Evolutionary conservation across 2,888 invertebrate genomes (phyloP).

Genomic region (Parnassius mnemosyne): DNA sequence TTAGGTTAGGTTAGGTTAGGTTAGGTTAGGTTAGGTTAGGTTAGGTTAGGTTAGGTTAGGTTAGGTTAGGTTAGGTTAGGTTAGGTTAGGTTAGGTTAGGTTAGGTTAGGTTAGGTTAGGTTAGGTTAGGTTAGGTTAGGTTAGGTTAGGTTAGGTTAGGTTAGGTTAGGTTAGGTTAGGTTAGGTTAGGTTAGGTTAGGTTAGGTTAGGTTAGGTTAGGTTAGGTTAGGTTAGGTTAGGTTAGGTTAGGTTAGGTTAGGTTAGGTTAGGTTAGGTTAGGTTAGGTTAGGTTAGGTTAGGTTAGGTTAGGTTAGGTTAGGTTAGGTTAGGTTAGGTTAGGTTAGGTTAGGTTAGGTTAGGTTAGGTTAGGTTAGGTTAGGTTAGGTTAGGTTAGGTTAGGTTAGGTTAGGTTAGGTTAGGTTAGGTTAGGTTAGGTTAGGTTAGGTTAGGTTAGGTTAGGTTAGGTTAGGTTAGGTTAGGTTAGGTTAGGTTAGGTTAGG

Average conservation of each 20-base stretch:
- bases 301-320: too few relatives aligned
- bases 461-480: too few relatives aligned
- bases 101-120: conserved; percentile 5
- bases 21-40: too few relatives aligned
- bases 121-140: conserved; percentile 5
- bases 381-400: too few relatives aligned
- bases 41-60: conserved; percentile 7
- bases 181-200: conserved; percentile 3
- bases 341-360: too few relatives aligned
- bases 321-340: too few relatives aligned
- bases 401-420: too few relatives aligned
- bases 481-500: too few relatives aligned
- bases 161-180: conserved; percentile 7
- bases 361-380: too few relatives aligned
- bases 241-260: conserved; percentile 4
- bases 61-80: conserved; percentile 7
- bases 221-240: conserved; percentile 5
- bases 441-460: too few relatives aligned
- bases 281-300: conserved; percentile 5
- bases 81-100: conserved; percentile 7
- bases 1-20: not conserved
- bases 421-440: too few relatives aligned
- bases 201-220: conserved; percentile 5
- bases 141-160: conserved; percentile 7
- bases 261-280: conserved; percentile 8